A percentile compares a stretch with the other conserved stretches of the same genome.
phyloP scores from a whole-genome alignment of 1,140 invertebrate species.

The Aethina tumida region DNA sequence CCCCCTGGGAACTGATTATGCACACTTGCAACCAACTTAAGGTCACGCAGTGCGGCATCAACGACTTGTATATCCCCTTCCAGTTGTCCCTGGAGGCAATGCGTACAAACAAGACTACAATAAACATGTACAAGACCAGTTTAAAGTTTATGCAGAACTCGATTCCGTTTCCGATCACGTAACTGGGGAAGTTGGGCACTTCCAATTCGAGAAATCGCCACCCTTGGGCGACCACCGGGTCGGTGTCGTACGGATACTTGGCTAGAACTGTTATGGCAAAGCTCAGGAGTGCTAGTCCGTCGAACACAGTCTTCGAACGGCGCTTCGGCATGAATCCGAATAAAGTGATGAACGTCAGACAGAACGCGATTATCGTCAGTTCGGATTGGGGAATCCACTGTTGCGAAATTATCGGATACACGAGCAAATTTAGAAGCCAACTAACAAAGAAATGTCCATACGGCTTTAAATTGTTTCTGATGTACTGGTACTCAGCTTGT shows the following conservation, averaged over 20 bases:
- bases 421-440: constrained; percentile 59
- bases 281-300: constrained; percentile 62
- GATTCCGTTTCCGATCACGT: constrained; percentile 68
- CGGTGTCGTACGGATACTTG: constrained; percentile 75
- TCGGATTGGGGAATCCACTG: constrained; percentile 75
- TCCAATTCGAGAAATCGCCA: constrained; percentile 71
- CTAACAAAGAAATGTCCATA: constrained; percentile 69
- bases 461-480: constrained; percentile 70
- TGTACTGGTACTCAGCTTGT: constrained; percentile 69
- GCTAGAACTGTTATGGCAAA: constrained; percentile 71
- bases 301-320: constrained; percentile 45
- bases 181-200: constrained; percentile 69
- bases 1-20: constrained; percentile 65
- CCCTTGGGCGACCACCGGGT: constrained; percentile 64
- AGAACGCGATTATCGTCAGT: constrained; percentile 61
- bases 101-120: constrained; percentile 59
- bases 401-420: constrained; percentile 66
- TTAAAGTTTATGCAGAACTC: constrained; percentile 77
- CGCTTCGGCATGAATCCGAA: constrained; percentile 54
- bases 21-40: constrained; percentile 80
- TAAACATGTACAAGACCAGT: constrained; percentile 60
- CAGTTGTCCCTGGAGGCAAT: constrained; percentile 65
- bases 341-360: constrained; percentile 62
- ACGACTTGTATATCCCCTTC: constrained; percentile 64
- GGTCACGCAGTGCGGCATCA: constrained; percentile 77